These are phyloP conservation scores for Microchrysa polita DNA, from an alignment of 2,888 invertebrate genomes.

Conservation along the genomic window DNA sequence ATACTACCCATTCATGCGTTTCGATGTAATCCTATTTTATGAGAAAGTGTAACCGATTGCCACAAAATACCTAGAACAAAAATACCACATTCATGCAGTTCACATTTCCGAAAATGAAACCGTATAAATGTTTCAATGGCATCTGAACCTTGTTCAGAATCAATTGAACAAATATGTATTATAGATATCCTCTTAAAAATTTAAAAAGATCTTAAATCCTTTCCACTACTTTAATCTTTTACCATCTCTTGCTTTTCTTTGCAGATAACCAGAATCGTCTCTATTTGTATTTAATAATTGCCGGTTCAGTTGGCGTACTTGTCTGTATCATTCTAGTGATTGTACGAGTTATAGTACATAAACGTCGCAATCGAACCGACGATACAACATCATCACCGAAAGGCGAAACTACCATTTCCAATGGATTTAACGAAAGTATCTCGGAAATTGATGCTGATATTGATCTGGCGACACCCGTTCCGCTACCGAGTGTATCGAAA, in stretches of 20 bases:
- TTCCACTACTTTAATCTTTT: too few species aligned
- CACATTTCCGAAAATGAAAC: too few species aligned
- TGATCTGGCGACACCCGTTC: slow-evolving; percentile 71
- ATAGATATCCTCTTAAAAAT: too few species aligned
- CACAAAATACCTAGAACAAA: too few species aligned
- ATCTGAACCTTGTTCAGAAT: too few species aligned
- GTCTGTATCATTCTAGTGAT: slow-evolving; percentile 77
- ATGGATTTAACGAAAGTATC: slow-evolving; percentile 85
- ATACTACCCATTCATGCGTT: too few species aligned
- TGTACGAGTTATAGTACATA: slow-evolving; percentile 74
- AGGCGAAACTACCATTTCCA: slow-evolving; percentile 79
- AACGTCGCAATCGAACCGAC: slow-evolving; percentile 70
- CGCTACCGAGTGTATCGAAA: slow-evolving; percentile 65
- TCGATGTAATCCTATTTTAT: too few species aligned
- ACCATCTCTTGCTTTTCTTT: slow-evolving; percentile 47
- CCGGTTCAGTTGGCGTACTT: slow-evolving; percentile 75
- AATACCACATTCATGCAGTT: too few species aligned
- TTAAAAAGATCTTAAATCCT: too few species aligned
- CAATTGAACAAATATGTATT: too few species aligned
- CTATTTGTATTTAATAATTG: slow-evolving; percentile 83
- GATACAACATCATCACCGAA: slow-evolving; percentile 68
- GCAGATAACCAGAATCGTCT: slow-evolving; percentile 68
- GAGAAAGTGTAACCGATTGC: too few species aligned
- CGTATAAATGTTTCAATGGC: too few species aligned
- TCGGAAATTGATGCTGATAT: slow-evolving; percentile 83